A percentile compares a stretch with the other conserved stretches of the same genome.
phyloP scores from a whole-genome alignment of 2,888 invertebrate species.

The Criorhina ranunculi region DNA sequence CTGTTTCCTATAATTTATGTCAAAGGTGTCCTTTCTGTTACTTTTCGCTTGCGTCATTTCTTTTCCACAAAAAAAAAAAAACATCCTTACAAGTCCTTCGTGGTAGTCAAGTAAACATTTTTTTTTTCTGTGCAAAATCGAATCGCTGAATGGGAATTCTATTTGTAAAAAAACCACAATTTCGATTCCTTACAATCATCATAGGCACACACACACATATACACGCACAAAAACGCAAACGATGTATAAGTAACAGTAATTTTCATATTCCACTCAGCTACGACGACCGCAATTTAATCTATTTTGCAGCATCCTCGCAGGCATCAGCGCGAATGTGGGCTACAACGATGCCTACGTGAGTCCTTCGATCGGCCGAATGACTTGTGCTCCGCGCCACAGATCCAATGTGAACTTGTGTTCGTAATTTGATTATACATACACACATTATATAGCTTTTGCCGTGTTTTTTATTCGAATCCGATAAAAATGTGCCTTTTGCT shows the following conservation, averaged over 20 bases:
- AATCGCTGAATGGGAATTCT: slow-evolving; percentile 35
- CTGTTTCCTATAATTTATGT: not conserved
- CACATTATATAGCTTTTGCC: slow-evolving; percentile 41
- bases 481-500: slow-evolving; percentile 50
- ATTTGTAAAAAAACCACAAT: slow-evolving; percentile 43
- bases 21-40: not conserved
- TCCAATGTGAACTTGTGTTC: slow-evolving; percentile 49
- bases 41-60: not conserved
- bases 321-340: slow-evolving; percentile 26
- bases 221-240: slow-evolving; percentile 1
- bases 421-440: slow-evolving; percentile 71
- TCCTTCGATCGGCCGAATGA: slow-evolving; percentile 53
- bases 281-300: slow-evolving; percentile 67
- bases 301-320: slow-evolving; percentile 57
- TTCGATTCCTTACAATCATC: slow-evolving; percentile 46
- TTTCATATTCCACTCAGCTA: slow-evolving; percentile 68
- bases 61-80: slow-evolving; percentile 4
- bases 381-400: slow-evolving; percentile 10
- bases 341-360: slow-evolving; percentile 67
- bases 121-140: slow-evolving; percentile 36
- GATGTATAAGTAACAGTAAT: slow-evolving; percentile 38
- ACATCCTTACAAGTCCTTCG: not conserved
- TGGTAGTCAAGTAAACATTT: slow-evolving; percentile 14
- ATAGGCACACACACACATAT: slow-evolving; percentile 9
- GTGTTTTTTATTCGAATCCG: slow-evolving; percentile 41